A percentile compares a stretch with the other conserved stretches of the same genome.
Evolutionary conservation across 64 coral and sea anemone genomes (phyloP).

Genomic region (Montipora efflorescens): DNA sequence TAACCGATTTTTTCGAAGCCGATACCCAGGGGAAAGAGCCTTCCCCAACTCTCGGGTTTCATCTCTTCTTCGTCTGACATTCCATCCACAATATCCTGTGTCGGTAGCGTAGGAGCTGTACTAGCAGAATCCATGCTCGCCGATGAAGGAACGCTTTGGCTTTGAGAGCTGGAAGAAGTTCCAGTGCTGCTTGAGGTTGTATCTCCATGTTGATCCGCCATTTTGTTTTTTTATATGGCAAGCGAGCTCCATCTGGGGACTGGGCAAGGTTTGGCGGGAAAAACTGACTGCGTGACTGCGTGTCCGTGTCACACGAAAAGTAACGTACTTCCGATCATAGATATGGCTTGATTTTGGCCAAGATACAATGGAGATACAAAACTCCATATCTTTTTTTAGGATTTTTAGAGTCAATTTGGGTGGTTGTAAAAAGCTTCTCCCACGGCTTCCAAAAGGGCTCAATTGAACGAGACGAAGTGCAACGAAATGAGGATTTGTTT

Average conservation of each 20-base stretch:
- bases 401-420: no score
- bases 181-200: conserved; percentile 55
- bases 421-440: no score
- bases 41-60: conserved; percentile 46
- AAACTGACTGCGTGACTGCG: neutral
- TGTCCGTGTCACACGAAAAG: neutral
- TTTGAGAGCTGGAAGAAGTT: conserved; percentile 62
- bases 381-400: no score
- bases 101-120: conserved; percentile 60
- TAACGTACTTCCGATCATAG: neutral
- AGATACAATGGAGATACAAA: no score
- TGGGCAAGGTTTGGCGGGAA: conserved; percentile 21
- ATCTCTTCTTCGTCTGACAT: conserved; percentile 59
- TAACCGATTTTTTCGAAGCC: conserved; percentile 75
- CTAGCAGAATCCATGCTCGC: conserved; percentile 53
- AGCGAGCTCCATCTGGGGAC: neutral
- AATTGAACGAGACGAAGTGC: no score
- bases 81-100: conserved; percentile 75
- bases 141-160: conserved; percentile 72
- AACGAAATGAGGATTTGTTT: no score
- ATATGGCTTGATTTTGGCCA: no score
- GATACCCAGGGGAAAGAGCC: conserved; percentile 64
- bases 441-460: no score
- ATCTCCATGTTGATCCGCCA: neutral
- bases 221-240: neutral